Percentiles rank a stretch among this genome's conserved stretches.
phyloP scores from a whole-genome alignment of 2,113 vertebrate species.

The Macaca mulatta region DNA sequence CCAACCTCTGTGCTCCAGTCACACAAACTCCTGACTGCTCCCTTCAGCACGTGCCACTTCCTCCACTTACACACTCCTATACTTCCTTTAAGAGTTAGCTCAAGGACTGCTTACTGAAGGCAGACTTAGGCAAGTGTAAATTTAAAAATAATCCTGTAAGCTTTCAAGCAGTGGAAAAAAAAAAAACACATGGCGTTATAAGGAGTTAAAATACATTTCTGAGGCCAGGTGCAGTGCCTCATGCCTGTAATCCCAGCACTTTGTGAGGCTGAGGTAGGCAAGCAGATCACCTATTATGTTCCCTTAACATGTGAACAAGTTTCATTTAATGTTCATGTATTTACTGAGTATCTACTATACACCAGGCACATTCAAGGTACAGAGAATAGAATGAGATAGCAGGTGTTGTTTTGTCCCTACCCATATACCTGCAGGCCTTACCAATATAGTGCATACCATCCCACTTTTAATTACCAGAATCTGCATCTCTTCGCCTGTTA shows the following conservation, averaged over 20 bases:
- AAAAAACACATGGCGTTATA: not conserved
- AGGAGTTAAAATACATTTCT: not conserved
- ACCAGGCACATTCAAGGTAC: not conserved
- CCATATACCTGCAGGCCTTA: not conserved
- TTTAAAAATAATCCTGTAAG: not conserved
- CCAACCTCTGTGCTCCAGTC: not conserved
- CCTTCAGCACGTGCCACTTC: not conserved
- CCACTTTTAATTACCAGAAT: not conserved
- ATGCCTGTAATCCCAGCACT: too few species aligned
- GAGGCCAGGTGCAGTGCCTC: too few species aligned
- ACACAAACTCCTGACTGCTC: not conserved
- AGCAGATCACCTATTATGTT: not conserved
- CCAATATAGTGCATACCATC: not conserved
- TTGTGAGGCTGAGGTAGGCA: too few species aligned
- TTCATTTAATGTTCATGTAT: not conserved
- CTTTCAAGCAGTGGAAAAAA: not conserved
- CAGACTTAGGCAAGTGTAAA: not conserved
- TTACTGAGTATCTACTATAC: not conserved
- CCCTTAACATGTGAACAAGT: not conserved
- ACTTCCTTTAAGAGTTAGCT: not conserved
- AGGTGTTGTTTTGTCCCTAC: not conserved
- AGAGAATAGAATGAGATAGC: not conserved
- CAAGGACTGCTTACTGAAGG: not conserved
- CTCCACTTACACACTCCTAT: not conserved
- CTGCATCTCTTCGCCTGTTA: not conserved